These are phyloP conservation scores for Florisuga fusca DNA, from an alignment of 2,797 vertebrate genomes.

Conservation along the genomic window DNA sequence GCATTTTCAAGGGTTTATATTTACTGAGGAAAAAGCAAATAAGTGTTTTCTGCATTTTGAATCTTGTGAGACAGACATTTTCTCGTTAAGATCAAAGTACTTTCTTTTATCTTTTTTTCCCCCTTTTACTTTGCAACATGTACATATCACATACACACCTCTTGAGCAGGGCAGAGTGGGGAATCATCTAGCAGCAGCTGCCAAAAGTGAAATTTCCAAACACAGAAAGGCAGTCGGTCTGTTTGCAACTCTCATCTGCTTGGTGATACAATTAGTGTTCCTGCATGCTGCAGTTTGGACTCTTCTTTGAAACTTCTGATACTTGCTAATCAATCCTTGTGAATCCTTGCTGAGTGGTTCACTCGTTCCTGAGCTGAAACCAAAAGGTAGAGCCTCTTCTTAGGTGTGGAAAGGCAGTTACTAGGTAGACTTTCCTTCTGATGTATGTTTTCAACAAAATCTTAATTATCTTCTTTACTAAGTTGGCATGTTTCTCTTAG, in stretches of 20 bases:
- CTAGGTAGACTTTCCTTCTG: not conserved
- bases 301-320: not conserved
- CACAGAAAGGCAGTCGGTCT: not conserved
- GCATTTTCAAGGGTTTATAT: constrained; percentile 35
- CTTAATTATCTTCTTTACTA: constrained; percentile 34
- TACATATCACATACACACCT: not conserved
- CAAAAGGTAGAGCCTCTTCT: not conserved
- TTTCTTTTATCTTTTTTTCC: not conserved
- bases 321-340: not conserved
- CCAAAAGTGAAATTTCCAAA: not conserved
- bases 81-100: not conserved
- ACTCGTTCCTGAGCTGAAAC: not conserved
- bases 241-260: not conserved
- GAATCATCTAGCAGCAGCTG: not conserved
- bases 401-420: not conserved
- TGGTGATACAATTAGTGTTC: not conserved
- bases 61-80: not conserved
- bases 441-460: constrained; percentile 41
- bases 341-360: not conserved
- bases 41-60: not conserved
- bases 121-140: not conserved
- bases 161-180: not conserved
- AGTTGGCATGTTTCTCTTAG: not conserved
- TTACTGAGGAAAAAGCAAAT: not conserved
- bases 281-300: not conserved